phyloP scores from a whole-genome alignment of 2,113 vertebrate species.

The Stictonetta naevosa region DNA sequence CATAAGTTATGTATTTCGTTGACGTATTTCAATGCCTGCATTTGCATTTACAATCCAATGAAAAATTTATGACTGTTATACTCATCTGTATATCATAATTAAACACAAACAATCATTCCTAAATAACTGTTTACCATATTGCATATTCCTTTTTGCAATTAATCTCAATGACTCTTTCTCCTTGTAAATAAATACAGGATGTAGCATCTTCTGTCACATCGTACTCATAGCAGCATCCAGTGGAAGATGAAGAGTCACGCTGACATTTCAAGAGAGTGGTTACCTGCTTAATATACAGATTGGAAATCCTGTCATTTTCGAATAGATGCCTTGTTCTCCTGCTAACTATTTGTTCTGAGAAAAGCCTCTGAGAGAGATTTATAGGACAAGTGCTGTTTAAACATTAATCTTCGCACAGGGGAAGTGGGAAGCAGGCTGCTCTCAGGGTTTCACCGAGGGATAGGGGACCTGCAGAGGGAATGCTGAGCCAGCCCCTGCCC shows the following conservation, averaged over 20 bases:
- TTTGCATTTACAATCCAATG: slow-evolving; percentile 15
- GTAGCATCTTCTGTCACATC: background rate
- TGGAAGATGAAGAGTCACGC: background rate
- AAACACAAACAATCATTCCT: slow-evolving; percentile 63
- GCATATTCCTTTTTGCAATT: slow-evolving; percentile 33
- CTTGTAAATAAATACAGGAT: background rate
- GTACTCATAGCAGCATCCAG: background rate
- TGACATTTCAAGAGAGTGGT: background rate
- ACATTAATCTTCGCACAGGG: slow-evolving; percentile 7
- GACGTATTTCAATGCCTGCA: background rate
- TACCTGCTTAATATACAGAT: slow-evolving; percentile 13
- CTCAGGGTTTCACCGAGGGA: background rate
- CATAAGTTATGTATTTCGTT: rapidly evolving
- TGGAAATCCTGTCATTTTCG: background rate
- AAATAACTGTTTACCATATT: slow-evolving; percentile 44
- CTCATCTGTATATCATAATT: slow-evolving; percentile 54
- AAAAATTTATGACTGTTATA: slow-evolving; percentile 51
- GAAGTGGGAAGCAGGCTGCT: background rate
- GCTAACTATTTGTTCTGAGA: slow-evolving; percentile 41
- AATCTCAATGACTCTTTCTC: slow-evolving; percentile 37
- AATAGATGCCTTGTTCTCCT: slow-evolving; percentile 11
- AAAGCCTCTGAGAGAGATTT: slow-evolving; percentile 16
- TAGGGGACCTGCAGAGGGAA: background rate
- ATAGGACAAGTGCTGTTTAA: background rate
- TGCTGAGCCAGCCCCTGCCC: rapidly evolving